Evolutionary conservation across 2,888 invertebrate species (phyloP).

Genomic region (Anarsia innoxiella): DNA sequence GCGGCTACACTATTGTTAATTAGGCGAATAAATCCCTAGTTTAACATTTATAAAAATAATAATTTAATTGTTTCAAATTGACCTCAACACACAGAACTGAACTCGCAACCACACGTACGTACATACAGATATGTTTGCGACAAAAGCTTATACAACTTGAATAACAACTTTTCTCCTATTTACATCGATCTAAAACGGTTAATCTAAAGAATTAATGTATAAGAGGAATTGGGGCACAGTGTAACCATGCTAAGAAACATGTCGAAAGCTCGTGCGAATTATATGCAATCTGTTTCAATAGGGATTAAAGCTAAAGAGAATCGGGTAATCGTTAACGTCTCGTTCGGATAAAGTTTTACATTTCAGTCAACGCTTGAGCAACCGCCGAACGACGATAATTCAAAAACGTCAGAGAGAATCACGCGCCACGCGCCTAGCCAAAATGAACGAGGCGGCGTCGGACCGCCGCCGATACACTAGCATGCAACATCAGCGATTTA

Average conservation of each 20-base stretch:
- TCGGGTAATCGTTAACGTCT: conserved; percentile 19
- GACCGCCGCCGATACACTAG: conserved; percentile 39
- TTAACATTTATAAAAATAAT: conserved; percentile 1
- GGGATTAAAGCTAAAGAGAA: conserved; percentile 29
- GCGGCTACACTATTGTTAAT: background rate
- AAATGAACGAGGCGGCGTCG: conserved; percentile 23
- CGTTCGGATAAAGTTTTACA: conserved; percentile 31
- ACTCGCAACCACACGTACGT: conserved; percentile 45
- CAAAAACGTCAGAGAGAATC: conserved; percentile 22
- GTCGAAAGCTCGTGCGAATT: conserved; percentile 29
- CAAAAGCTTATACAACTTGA: conserved; percentile 58
- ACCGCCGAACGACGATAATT: conserved; percentile 45
- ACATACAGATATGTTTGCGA: conserved; percentile 69
- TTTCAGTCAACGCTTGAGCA: conserved; percentile 64
- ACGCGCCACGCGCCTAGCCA: no score
- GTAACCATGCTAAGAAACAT: conserved; percentile 41
- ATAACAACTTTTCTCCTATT: conserved; percentile 36
- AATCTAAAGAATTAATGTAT: conserved; percentile 43
- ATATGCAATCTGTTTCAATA: conserved; percentile 11
- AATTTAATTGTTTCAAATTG: conserved; percentile 23
- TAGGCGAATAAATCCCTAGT: background rate
- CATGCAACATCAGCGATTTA: conserved; percentile 67
- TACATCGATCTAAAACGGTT: conserved; percentile 31
- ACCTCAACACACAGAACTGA: conserved; percentile 31
- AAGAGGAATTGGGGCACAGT: conserved; percentile 48